A percentile compares a stretch with the other conserved stretches of the same genome.
phyloP scores from a whole-genome alignment of 2,888 invertebrate genomes.

The Melikaiella ostensackeni region DNA sequence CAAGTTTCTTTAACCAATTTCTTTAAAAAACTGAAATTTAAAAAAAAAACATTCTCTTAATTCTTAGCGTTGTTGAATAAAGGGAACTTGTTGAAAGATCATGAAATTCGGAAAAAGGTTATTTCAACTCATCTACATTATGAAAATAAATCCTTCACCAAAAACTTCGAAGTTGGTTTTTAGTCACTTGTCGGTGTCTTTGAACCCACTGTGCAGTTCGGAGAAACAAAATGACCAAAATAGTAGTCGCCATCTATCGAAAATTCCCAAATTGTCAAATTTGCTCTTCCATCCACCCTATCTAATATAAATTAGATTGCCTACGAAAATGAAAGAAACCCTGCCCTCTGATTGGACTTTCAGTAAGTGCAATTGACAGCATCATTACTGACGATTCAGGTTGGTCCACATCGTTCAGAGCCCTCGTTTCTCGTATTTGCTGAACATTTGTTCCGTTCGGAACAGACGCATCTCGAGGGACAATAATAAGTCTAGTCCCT shows the following conservation, averaged over 20 bases:
- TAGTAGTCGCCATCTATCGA: not conserved
- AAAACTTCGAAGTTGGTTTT: no score
- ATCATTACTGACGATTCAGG: constrained; percentile 36
- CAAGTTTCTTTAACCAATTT: no score
- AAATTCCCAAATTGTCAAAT: not conserved
- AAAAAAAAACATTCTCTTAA: no score
- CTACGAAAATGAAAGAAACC: not conserved
- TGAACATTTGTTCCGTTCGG: constrained; percentile 29
- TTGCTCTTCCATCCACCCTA: not conserved
- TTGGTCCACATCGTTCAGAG: not conserved
- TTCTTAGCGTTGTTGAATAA: no score
- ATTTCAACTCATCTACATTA: no score
- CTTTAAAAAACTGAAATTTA: no score
- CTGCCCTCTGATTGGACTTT: not conserved
- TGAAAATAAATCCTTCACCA: no score
- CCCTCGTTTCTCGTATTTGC: constrained; percentile 23
- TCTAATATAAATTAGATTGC: constrained; percentile 20
- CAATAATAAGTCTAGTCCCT: constrained; percentile 38
- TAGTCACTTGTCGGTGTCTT: no score
- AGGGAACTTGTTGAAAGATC: no score
- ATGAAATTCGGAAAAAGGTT: no score
- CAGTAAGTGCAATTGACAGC: constrained; percentile 13
- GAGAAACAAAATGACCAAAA: no score
- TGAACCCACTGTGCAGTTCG: no score
- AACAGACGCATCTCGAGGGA: constrained; percentile 37